A percentile compares a stretch with the other conserved stretches of the same genome.
These are phyloP conservation scores for Pollenia angustigena DNA, from an alignment of 2,888 invertebrate species.

Conservation along the genomic window DNA sequence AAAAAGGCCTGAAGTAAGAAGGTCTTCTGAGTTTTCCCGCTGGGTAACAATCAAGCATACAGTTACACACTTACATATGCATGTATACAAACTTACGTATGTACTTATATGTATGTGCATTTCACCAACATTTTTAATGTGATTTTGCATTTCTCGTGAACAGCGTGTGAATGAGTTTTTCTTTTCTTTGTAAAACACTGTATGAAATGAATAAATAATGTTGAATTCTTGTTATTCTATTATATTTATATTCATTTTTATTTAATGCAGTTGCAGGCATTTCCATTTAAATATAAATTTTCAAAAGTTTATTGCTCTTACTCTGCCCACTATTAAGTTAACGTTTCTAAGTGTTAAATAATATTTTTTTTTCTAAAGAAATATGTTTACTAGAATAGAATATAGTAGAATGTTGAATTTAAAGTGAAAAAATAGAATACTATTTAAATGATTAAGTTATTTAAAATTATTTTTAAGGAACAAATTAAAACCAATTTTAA, in stretches of 20 bases:
- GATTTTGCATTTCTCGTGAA: conserved; percentile 40
- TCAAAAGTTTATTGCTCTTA: conserved; percentile 64
- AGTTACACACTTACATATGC: neutral
- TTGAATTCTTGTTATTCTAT: conserved; percentile 51
- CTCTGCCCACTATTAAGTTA: conserved; percentile 2
- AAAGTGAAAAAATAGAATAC: no score
- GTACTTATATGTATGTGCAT: neutral
- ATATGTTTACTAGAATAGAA: no score
- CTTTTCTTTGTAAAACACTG: conserved; percentile 27
- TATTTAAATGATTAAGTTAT: no score
- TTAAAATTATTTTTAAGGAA: no score
- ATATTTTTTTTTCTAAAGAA: neutral
- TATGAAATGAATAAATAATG: conserved; percentile 59
- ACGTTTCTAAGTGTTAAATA: neutral
- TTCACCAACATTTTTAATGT: conserved; percentile 41
- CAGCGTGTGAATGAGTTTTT: conserved; percentile 18
- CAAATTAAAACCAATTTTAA: no score
- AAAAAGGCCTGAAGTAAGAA: no score
- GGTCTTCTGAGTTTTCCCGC: no score
- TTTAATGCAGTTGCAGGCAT: conserved; percentile 32
- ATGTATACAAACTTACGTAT: no score
- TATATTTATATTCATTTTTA: conserved; percentile 10
- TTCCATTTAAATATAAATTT: conserved; percentile 52
- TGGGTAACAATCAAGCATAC: neutral
- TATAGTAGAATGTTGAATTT: no score